Conservation (phyloP, 2,888 invertebrate genomes). For the Epinotia demarniana region DNA sequence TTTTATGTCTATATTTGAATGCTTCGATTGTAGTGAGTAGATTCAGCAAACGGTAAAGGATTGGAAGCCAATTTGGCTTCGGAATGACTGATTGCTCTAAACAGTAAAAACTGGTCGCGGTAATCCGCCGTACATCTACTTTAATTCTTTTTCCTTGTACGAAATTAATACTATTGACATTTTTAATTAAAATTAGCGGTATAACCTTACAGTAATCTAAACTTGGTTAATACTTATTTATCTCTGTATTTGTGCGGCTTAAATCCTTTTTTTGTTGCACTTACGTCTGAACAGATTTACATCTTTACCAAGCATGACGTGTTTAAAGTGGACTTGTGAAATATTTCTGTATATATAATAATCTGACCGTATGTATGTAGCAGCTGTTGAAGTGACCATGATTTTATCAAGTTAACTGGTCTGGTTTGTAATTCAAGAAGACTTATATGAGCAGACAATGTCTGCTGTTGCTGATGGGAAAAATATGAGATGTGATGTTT, state of each 20-base stretch:
- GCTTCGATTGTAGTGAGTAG: background rate
- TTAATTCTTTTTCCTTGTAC: conserved; percentile 9
- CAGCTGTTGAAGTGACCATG: conserved; percentile 17
- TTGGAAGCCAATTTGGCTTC: conserved; percentile 23
- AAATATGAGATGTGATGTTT: too few relatives aligned
- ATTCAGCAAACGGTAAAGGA: conserved; percentile 28
- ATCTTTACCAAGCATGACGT: conserved; percentile 49
- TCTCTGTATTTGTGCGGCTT: background rate
- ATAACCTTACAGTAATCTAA: background rate
- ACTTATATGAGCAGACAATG: background rate
- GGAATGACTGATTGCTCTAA: conserved; percentile 33
- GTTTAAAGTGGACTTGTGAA: conserved; percentile 36
- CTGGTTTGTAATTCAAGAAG: background rate
- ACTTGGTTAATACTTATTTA: background rate
- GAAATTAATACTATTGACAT: conserved; percentile 18
- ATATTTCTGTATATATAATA: conserved; percentile 38
- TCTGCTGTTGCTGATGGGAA: too few relatives aligned
- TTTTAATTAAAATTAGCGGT: background rate
- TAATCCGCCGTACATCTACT: conserved; percentile 5
- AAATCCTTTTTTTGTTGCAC: conserved; percentile 44
- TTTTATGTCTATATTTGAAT: conserved; percentile 19
- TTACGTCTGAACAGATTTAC: conserved; percentile 47
- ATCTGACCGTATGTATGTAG: conserved; percentile 37
- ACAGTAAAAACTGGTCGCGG: conserved; percentile 29
- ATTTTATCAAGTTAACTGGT: conserved; percentile 7